Evolutionary conservation across 53 echinoderm and acorn worm genomes (phyloP).

Genomic region (Arbacia lixula): DNA sequence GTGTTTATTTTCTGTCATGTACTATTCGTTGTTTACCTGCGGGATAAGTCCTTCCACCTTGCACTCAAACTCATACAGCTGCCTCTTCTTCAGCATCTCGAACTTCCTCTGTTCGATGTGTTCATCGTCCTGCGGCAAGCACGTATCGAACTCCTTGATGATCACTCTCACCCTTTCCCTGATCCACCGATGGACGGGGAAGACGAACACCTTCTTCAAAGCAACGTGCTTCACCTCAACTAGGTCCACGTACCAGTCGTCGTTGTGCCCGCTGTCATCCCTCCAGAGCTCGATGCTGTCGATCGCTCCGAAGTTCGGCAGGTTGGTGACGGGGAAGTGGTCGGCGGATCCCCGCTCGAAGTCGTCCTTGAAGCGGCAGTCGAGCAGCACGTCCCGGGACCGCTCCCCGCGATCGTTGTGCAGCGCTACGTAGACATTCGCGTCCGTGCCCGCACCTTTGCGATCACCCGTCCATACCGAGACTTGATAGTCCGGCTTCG

Average conservation of each 20-base stretch:
- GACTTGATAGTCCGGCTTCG: conserved; percentile 38
- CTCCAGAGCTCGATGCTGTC: conserved; percentile 84
- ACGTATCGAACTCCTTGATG: conserved; percentile 65
- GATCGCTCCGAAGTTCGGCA: conserved; percentile 74
- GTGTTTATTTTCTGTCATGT: no score
- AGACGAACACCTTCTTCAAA: conserved; percentile 37
- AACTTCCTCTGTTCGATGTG: conserved; percentile 49
- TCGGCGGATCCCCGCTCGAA: conserved; percentile 75
- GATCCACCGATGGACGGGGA: conserved; percentile 87
- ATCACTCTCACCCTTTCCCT: conserved; percentile 44
- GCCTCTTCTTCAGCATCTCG: conserved; percentile 73
- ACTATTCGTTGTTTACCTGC: conserved; percentile 51
- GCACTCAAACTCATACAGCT: conserved; percentile 66
- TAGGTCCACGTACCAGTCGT: conserved; percentile 83
- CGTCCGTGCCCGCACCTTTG: conserved; percentile 83
- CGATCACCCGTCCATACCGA: conserved; percentile 82
- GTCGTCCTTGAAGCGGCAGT: conserved; percentile 74
- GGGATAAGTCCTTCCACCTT: conserved; percentile 70
- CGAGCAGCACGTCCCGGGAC: conserved; percentile 74
- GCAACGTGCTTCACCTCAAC: conserved; percentile 53
- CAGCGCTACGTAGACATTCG: conserved; percentile 76
- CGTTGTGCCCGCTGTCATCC: conserved; percentile 39
- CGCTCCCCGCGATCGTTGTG: conserved; percentile 59
- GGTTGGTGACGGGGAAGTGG: conserved; percentile 63
- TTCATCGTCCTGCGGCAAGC: conserved; percentile 74